Evolutionary conservation across 2,113 vertebrate species (phyloP).

Genomic region (Myiozetetes cayanensis): DNA sequence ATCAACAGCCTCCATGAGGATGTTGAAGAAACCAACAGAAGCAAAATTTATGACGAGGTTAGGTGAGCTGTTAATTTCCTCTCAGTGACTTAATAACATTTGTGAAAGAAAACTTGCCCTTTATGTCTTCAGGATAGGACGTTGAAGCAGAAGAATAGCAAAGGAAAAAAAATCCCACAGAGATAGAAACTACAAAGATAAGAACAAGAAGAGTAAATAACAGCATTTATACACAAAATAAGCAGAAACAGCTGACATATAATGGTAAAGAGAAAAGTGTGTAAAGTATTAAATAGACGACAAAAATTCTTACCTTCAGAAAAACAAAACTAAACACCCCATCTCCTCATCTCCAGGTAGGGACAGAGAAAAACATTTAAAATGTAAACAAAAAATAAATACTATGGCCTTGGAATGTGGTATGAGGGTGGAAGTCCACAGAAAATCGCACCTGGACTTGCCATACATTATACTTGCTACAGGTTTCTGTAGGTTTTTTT

Average conservation of each 20-base stretch:
- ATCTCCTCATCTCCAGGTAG: background rate
- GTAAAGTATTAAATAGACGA: background rate
- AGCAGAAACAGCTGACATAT: background rate
- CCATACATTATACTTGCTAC: background rate
- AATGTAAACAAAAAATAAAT: background rate
- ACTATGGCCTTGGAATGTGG: background rate
- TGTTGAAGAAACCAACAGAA: background rate
- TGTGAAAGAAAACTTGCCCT: background rate
- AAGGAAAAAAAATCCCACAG: background rate
- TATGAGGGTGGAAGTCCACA: background rate
- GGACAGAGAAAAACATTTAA: background rate
- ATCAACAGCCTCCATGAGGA: background rate
- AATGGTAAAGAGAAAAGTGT: background rate
- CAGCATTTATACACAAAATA: background rate
- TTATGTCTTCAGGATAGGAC: background rate
- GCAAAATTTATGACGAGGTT: background rate
- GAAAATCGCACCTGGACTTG: background rate
- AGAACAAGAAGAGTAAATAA: background rate
- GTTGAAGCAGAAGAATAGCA: background rate
- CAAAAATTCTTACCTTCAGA: background rate
- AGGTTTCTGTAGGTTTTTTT: background rate
- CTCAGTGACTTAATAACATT: background rate
- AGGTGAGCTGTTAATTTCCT: background rate
- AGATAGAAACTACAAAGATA: background rate
- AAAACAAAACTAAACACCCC: background rate